Evolutionary conservation across 2,888 invertebrate genomes (phyloP).

Genomic region (Microplitis manilae): DNA sequence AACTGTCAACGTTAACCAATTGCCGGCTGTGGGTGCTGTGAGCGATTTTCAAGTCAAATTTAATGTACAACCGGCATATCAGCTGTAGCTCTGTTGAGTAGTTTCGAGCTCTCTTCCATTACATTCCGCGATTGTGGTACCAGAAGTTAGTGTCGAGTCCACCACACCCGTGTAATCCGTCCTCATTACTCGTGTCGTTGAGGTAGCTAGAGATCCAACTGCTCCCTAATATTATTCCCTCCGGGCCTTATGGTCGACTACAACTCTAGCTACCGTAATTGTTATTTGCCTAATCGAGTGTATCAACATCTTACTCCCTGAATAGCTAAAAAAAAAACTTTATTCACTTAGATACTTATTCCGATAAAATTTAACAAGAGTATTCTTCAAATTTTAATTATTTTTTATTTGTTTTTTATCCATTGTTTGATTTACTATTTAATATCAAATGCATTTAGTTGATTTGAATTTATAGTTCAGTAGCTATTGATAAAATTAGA

Average conservation of each 20-base stretch:
- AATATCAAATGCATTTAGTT: too few relatives aligned
- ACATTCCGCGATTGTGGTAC: neutral
- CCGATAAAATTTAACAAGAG: neutral
- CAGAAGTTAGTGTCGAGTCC: conserved; percentile 4
- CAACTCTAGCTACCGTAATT: neutral
- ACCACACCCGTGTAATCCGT: neutral
- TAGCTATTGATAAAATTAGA: too few relatives aligned
- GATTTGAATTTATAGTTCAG: too few relatives aligned
- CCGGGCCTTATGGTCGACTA: neutral
- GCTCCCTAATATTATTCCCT: neutral
- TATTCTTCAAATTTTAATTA: neutral
- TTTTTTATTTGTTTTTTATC: too few relatives aligned
- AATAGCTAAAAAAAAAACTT: neutral
- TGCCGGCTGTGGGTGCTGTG: conserved; percentile 32
- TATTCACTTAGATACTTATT: neutral
- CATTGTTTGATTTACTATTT: too few relatives aligned
- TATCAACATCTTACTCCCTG: neutral
- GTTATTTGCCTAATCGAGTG: conserved; percentile 5
- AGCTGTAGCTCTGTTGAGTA: conserved; percentile 40
- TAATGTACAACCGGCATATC: conserved; percentile 53
- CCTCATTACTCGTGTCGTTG: neutral
- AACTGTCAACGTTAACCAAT: conserved; percentile 27
- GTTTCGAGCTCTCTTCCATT: conserved; percentile 20
- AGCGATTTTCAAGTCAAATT: conserved; percentile 67
- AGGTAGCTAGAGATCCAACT: conserved; percentile 12